Evolutionary conservation across 2,113 vertebrate genomes (phyloP), one percentile per base, ranked within the genome.

Genomic region (Semicossyphus pulcher): DNA sequence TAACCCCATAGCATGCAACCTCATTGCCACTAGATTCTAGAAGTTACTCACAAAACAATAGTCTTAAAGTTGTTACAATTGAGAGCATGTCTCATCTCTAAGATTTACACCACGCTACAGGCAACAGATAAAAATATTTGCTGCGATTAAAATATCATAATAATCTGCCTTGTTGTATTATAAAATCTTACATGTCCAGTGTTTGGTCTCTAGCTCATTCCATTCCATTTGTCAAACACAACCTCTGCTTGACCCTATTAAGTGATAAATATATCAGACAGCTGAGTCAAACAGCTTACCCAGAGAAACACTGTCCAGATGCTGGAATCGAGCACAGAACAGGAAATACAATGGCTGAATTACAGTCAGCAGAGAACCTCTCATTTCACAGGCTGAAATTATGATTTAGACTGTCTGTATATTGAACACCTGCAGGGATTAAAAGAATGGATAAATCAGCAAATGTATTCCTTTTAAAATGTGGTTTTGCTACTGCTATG

Each of bases 301-400:
- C 45, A n/a, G 14, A 29, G 57, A 83, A 88, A 86, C 76, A 15
- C 47, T 86, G 78, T 89, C 90, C 92, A 93, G 93, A 92, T 86
- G 79, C 77, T 72, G 26, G 11, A 31, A 60, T 79, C n/a, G 1
- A 28, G 54, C 56, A 26, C 11, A 15, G 52, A 64, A 60, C 78
- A 76, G 82, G 83, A 92, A 85, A 75, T 78, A 60, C 32, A 75
- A 71, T 76, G 49, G 15, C 10, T n/a, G 45, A 61, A 76, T 69
- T 71, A 58, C 1, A 56, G n/a, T 28, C 45, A 48, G 48, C 26
- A 47, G 69, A 34, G 57, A 80, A 23, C 41, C 32, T 54, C 48
- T 72, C 34, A 59, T 72, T 74, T 83, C 76, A 71, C 67, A 67
- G 39, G 15, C 34, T 26, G 57, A 75, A 83, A 76, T 56, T 36